Percentiles rank a stretch among this genome's conserved stretches.
phyloP scores from a whole-genome alignment of 2,797 vertebrate species.

The Danio aesculapii region DNA sequence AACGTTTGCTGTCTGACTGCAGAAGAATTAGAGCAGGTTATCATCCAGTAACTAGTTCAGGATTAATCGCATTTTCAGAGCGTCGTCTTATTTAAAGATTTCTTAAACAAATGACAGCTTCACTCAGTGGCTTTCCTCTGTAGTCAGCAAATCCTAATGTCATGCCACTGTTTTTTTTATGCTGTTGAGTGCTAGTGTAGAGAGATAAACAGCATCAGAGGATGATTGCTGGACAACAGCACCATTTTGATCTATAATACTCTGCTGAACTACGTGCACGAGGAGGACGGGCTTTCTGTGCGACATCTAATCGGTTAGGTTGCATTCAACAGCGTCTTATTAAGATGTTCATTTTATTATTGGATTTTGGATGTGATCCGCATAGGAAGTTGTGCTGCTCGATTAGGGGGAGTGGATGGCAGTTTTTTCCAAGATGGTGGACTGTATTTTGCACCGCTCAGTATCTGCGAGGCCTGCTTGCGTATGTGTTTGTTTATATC shows the following conservation, averaged over 20 bases:
- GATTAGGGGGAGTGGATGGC: constrained; percentile 63
- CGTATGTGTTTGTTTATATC: constrained; percentile 57
- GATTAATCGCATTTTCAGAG: too few relatives aligned
- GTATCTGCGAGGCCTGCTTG: constrained; percentile 65
- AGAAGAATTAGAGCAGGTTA: not conserved
- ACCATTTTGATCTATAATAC: constrained; percentile 23
- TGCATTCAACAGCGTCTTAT: not conserved
- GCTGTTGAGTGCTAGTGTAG: not conserved
- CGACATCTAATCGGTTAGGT: not conserved
- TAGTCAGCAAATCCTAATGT: constrained; percentile 18
- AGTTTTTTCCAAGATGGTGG: constrained; percentile 82
- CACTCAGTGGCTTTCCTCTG: not conserved
- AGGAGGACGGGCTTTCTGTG: not conserved
- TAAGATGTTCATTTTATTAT: not conserved
- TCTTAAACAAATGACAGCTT: not conserved
- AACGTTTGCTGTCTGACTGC: not conserved
- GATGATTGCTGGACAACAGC: constrained; percentile 8
- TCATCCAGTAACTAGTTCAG: not conserved
- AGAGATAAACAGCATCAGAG: constrained; percentile 17
- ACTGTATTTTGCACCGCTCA: constrained; percentile 75
- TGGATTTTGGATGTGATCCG: constrained; percentile 29
- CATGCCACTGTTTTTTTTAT: not conserved
- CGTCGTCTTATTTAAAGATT: not conserved
- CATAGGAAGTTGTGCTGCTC: constrained; percentile 25
- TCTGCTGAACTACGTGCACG: too few relatives aligned